Percentiles rank a stretch among this genome's conserved stretches.
Conservation (phyloP, 2,113 vertebrate genomes). For the Bufo gargarizans region DNA sequence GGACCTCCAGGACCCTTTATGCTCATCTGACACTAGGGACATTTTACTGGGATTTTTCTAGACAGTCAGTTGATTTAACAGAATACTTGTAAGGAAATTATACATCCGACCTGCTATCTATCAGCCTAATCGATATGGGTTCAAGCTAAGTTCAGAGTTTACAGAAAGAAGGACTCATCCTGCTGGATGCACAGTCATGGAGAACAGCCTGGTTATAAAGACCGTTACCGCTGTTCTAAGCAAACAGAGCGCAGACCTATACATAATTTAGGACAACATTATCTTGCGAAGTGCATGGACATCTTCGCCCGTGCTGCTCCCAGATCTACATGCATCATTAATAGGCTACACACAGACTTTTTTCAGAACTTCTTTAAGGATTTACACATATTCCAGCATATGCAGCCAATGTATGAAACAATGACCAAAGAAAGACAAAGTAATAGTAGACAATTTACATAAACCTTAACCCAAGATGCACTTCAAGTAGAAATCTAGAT, state of each 20-base stretch:
- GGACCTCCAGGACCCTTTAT: conserved; percentile 26
- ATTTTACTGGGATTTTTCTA: conserved; percentile 37
- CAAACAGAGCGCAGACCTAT: background rate
- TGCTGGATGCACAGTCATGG: background rate
- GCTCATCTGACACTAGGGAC: conserved; percentile 38
- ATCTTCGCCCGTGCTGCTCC: background rate
- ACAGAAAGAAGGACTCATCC: background rate
- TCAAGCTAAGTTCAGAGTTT: conserved; percentile 43
- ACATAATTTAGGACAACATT: background rate
- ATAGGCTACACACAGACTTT: background rate
- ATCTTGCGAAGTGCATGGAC: background rate
- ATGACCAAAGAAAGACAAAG: background rate
- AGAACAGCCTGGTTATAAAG: background rate
- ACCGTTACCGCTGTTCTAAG: background rate
- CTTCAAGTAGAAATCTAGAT: no score
- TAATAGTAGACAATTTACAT: background rate
- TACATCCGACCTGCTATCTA: conserved; percentile 23
- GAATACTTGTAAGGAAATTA: conserved; percentile 50
- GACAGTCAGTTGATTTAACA: conserved; percentile 43
- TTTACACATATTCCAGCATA: background rate
- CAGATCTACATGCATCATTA: background rate
- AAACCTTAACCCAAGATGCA: background rate
- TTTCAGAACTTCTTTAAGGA: background rate
- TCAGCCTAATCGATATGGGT: conserved; percentile 51
- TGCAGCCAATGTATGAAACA: background rate